Percentiles rank a stretch among this genome's conserved stretches.
Evolutionary conservation across 64 coral and sea anemone genomes (phyloP).

Genomic region (Montipora efflorescens): DNA sequence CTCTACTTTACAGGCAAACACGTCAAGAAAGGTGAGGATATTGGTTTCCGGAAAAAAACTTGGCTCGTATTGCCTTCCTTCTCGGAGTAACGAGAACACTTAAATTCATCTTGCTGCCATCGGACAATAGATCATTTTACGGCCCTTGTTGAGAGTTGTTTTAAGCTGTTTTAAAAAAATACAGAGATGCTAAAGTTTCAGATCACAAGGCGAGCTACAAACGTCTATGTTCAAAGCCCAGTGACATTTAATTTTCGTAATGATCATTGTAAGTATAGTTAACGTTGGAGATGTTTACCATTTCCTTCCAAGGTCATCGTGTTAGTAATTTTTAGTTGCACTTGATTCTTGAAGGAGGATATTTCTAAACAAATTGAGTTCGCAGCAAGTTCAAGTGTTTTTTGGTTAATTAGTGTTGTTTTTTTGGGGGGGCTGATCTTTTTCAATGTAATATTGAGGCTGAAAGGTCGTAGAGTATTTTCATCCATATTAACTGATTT

Average conservation of each 20-base stretch:
- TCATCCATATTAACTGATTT: background rate
- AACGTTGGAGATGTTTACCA: background rate
- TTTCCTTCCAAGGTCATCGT: background rate
- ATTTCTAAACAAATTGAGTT: too few species aligned
- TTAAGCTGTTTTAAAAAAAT: background rate
- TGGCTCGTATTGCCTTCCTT: background rate
- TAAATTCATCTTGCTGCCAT: background rate
- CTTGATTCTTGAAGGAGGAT: too few species aligned
- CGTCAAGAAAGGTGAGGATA: slow-evolving; percentile 78
- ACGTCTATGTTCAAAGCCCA: background rate
- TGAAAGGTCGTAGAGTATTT: background rate
- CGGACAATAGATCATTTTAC: background rate
- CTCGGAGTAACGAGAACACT: background rate
- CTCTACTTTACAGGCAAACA: slow-evolving; percentile 79
- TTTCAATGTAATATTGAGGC: background rate
- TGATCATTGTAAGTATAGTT: background rate
- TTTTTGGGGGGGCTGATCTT: too few species aligned
- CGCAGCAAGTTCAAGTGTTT: too few species aligned
- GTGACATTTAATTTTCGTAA: background rate
- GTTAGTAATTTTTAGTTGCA: background rate
- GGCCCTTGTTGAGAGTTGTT: background rate
- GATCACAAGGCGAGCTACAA: slow-evolving; percentile 24
- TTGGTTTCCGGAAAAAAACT: background rate
- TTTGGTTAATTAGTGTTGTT: too few species aligned
- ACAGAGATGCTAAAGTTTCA: slow-evolving; percentile 48